phyloP scores from a whole-genome alignment of 2,888 invertebrate genomes.

The Pachydiplax longipennis region DNA sequence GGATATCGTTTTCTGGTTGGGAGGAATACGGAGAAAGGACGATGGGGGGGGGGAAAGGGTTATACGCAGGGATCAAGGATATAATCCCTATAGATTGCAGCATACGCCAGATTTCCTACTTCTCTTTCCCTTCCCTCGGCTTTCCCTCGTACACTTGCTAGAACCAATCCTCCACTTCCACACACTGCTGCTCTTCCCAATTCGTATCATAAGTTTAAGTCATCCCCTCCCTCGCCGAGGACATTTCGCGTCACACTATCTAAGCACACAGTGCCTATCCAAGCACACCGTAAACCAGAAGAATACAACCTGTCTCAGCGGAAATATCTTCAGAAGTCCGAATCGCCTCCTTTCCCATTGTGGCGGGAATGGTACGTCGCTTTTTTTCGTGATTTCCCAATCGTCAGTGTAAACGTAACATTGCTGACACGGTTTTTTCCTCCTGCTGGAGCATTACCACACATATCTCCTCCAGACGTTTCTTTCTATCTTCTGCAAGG shows the following conservation, averaged over 20 bases:
- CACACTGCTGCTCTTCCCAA: not conserved
- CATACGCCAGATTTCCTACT: not conserved
- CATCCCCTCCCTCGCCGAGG: not conserved
- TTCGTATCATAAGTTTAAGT: not conserved
- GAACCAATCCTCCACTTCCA: not conserved
- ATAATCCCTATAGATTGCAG: conserved; percentile 1
- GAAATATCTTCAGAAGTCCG: not conserved
- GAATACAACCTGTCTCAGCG: not conserved
- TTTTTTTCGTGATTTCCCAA: not conserved
- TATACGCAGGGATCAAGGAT: conserved; percentile 1
- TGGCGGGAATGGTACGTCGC: not conserved
- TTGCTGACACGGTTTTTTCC: not conserved
- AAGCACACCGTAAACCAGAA: not conserved
- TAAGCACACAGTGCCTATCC: not conserved
- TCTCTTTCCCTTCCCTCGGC: not conserved
- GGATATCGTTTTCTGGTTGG: not conserved
- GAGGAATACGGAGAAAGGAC: not conserved
- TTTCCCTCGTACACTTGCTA: not conserved
- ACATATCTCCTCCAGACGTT: too few species aligned
- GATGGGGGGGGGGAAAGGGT: not conserved
- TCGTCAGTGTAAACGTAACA: not conserved
- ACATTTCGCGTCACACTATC: not conserved
- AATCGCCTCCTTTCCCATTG: not conserved
- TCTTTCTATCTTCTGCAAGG: too few species aligned
- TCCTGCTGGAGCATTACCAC: not conserved